These are phyloP conservation scores for Blennius ocellaris DNA, from an alignment of 2,113 vertebrate genomes.

Conservation along the genomic window DNA sequence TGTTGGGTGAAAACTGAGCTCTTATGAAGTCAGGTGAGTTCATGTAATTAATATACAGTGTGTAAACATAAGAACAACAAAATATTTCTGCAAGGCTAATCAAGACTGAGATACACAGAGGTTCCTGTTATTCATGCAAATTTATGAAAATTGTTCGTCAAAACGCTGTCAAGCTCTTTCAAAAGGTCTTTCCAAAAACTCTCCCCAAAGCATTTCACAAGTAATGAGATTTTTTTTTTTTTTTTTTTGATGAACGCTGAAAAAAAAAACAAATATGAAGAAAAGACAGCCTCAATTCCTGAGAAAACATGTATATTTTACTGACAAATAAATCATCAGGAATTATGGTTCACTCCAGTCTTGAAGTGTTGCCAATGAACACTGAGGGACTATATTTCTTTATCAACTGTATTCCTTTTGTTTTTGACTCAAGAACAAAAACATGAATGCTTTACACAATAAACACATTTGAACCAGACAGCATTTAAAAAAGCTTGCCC, in stretches of 20 bases:
- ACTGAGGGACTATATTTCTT: background rate
- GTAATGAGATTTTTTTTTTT: background rate
- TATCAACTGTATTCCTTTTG: conserved; percentile 9
- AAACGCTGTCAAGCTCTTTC: background rate
- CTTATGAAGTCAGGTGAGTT: background rate
- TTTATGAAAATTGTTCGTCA: background rate
- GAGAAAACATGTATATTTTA: background rate
- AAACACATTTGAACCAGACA: background rate
- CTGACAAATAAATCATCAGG: background rate
- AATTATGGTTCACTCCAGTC: background rate
- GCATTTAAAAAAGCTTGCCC: too few relatives aligned
- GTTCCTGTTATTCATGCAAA: conserved; percentile 1
- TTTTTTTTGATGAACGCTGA: background rate
- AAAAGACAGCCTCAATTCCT: background rate
- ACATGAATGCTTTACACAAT: background rate
- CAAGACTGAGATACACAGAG: background rate
- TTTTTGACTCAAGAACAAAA: background rate
- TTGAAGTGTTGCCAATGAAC: background rate
- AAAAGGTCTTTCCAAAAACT: background rate
- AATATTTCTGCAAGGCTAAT: background rate
- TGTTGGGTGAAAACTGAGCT: background rate
- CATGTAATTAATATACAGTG: background rate
- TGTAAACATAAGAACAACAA: background rate
- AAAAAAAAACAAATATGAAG: background rate
- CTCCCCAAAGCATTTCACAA: background rate